These are phyloP conservation scores for Eptesicus fuscus DNA, from an alignment of 2,113 vertebrate species.

Conservation along the genomic window DNA sequence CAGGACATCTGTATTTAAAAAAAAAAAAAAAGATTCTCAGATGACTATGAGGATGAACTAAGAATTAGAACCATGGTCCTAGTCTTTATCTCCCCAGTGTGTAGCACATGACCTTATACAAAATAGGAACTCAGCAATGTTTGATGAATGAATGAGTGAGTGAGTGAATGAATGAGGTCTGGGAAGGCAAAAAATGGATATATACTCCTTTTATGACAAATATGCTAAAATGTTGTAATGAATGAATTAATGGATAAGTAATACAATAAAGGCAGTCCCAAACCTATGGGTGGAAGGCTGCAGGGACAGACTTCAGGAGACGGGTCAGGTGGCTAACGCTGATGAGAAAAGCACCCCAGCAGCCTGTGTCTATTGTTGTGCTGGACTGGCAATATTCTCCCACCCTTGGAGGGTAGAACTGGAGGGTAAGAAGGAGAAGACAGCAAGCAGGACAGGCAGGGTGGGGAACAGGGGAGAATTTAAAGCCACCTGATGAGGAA, in stretches of 20 bases:
- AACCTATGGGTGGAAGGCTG: not conserved
- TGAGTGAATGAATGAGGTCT: not conserved
- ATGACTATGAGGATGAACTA: not conserved
- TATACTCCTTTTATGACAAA: not conserved
- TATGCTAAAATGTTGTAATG: not conserved
- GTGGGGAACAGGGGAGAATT: not conserved
- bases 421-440: not conserved
- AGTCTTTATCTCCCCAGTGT: not conserved
- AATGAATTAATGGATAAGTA: not conserved
- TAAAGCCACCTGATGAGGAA: not conserved
- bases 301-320: not conserved
- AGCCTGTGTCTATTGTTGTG: not conserved
- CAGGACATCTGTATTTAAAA: not conserved
- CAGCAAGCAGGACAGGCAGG: not conserved
- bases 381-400: not conserved
- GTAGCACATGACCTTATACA: not conserved
- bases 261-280: not conserved
- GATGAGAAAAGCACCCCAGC: not conserved
- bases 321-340: rapidly evolving
- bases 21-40: not conserved
- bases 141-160: not conserved
- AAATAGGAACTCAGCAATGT: not conserved
- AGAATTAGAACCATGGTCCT: not conserved
- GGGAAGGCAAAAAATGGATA: not conserved
- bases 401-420: not conserved